Conservation (phyloP, 1,140 invertebrate genomes). For the Goniozus legneri region DNA sequence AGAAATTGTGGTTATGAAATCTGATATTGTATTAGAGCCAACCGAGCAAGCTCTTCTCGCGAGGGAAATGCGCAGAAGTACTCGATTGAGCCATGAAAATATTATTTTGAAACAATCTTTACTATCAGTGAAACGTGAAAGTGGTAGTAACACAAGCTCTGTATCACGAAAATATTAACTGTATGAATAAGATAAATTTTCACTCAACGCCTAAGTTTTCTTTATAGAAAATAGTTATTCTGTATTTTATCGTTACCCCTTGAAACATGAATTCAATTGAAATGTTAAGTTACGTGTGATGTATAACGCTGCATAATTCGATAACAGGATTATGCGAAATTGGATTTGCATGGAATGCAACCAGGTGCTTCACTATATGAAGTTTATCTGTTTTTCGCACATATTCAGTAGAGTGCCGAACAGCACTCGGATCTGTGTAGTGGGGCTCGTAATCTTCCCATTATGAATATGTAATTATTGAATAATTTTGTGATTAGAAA, state of each 20-base stretch:
- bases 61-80: conserved; percentile 14
- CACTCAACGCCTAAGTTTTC: neutral
- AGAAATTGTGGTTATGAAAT: no score
- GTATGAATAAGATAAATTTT: neutral
- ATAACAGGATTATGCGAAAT: conserved; percentile 13
- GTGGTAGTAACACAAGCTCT: conserved; percentile 4
- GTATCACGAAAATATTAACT: neutral
- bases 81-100: conserved; percentile 21
- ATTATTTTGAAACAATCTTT: conserved; percentile 13
- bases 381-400: no score
- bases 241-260: neutral
- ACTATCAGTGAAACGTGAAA: conserved; percentile 5
- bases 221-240: neutral
- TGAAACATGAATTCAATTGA: neutral
- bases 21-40: no score
- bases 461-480: neutral
- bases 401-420: neutral
- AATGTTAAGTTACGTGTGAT: neutral
- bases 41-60: conserved; percentile 19
- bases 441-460: neutral
- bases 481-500: neutral
- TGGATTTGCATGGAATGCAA: conserved; percentile 7
- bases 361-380: conserved; percentile 19
- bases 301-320: neutral
- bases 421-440: neutral